These are phyloP conservation scores for Acrobasis suavella DNA, from an alignment of 2,888 invertebrate species.

Conservation along the genomic window DNA sequence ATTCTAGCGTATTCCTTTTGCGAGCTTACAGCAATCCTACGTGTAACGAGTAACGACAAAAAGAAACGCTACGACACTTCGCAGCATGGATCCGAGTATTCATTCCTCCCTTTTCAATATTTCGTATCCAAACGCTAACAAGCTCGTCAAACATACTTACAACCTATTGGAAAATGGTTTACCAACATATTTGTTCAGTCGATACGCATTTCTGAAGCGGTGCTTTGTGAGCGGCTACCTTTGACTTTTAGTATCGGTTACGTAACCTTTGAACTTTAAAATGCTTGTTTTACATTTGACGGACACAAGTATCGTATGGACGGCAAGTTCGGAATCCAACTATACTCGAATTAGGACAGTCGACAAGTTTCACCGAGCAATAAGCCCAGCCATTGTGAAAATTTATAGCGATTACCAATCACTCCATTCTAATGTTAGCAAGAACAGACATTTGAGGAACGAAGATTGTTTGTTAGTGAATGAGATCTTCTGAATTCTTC, in stretches of 20 bases:
- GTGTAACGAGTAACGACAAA: conserved; percentile 14
- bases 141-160: conserved; percentile 16
- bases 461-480: too few species aligned
- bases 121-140: conserved; percentile 12
- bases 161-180: conserved; percentile 8
- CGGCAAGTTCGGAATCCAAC: not conserved
- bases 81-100: conserved; percentile 8
- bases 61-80: conserved; percentile 12
- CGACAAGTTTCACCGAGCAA: conserved; percentile 3
- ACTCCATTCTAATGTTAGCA: too few species aligned
- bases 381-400: conserved; percentile 13
- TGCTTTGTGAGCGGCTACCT: conserved; percentile 11
- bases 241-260: conserved; percentile 1
- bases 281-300: conserved; percentile 1
- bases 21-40: conserved; percentile 13
- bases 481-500: too few species aligned
- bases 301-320: not conserved
- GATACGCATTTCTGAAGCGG: conserved; percentile 10
- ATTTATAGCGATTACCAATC: not conserved
- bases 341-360: conserved; percentile 7
- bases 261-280: conserved; percentile 10
- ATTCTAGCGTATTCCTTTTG: not conserved
- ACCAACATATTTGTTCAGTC: conserved; percentile 15
- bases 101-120: conserved; percentile 15
- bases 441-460: too few species aligned